These are phyloP conservation scores for Antechinus stuartii DNA, from an alignment of 2,113 vertebrate species.

Conservation along the genomic window DNA sequence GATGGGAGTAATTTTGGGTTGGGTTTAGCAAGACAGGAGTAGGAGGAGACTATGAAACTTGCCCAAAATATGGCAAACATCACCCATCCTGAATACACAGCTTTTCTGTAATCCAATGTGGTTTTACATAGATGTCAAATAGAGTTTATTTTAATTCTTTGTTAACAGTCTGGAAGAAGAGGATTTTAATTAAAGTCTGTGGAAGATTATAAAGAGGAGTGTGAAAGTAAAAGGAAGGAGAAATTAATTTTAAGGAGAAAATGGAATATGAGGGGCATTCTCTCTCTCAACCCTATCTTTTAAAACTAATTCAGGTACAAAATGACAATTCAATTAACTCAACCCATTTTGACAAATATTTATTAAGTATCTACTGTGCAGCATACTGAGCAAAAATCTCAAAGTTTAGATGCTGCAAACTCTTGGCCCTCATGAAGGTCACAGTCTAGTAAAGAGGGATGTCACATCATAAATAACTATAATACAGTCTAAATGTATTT, in stretches of 20 bases:
- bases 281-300: background rate
- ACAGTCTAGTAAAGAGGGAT: background rate
- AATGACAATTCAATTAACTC: background rate
- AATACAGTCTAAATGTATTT: background rate
- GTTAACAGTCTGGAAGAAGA: background rate
- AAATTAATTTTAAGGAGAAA: background rate
- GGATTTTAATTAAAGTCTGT: conserved; percentile 6
- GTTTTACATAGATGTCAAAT: conserved; percentile 24
- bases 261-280: background rate
- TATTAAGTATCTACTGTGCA: background rate
- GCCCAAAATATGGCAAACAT: conserved; percentile 7
- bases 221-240: background rate
- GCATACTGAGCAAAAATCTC: background rate
- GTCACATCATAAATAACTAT: background rate
- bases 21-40: background rate
- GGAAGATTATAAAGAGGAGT: background rate
- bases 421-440: background rate
- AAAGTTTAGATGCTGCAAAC: background rate
- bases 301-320: background rate
- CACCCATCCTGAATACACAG: background rate
- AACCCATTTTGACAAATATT: background rate
- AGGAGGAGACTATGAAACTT: background rate
- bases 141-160: conserved; percentile 18
- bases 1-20: background rate
- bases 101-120: background rate